Percentiles rank a stretch among this genome's conserved stretches.
phyloP scores from a whole-genome alignment of 2,888 invertebrate species.

The Catocala nupta region DNA sequence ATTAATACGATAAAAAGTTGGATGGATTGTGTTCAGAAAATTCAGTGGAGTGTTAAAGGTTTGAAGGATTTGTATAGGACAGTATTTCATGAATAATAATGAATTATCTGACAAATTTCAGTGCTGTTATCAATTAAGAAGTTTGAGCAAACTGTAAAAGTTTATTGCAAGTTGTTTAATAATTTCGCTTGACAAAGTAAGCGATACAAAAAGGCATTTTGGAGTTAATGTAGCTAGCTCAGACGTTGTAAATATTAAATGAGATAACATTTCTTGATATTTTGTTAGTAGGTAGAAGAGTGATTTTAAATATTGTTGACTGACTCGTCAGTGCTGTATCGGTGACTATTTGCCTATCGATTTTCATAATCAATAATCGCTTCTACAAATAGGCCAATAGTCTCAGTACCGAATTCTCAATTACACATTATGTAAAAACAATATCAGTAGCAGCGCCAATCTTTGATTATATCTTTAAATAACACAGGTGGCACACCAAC shows the following conservation, averaged over 20 bases:
- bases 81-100: slow-evolving; percentile 53
- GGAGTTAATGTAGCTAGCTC: slow-evolving; percentile 13
- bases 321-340: too few species aligned
- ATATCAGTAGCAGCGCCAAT: too few species aligned
- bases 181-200: slow-evolving; percentile 20
- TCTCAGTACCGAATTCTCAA: too few species aligned
- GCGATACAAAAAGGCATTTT: slow-evolving; percentile 22
- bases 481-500: too few species aligned
- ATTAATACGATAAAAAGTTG: slow-evolving; percentile 59
- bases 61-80: slow-evolving; percentile 44
- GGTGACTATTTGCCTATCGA: too few species aligned
- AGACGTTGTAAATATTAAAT: slow-evolving; percentile 11
- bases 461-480: too few species aligned
- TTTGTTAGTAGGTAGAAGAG: not conserved
- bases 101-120: slow-evolving; percentile 43
- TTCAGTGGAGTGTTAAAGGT: slow-evolving; percentile 50
- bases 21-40: slow-evolving; percentile 51
- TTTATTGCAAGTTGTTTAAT: slow-evolving; percentile 27
- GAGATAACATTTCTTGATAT: slow-evolving; percentile 7
- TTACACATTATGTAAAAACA: too few species aligned
- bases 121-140: slow-evolving; percentile 45
- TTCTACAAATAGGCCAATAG: too few species aligned
- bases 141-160: slow-evolving; percentile 20
- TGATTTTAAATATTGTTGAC: too few species aligned
- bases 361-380: too few species aligned